Evolutionary conservation across 64 coral and sea anemone genomes (phyloP).

Genomic region (Acropora yongei): DNA sequence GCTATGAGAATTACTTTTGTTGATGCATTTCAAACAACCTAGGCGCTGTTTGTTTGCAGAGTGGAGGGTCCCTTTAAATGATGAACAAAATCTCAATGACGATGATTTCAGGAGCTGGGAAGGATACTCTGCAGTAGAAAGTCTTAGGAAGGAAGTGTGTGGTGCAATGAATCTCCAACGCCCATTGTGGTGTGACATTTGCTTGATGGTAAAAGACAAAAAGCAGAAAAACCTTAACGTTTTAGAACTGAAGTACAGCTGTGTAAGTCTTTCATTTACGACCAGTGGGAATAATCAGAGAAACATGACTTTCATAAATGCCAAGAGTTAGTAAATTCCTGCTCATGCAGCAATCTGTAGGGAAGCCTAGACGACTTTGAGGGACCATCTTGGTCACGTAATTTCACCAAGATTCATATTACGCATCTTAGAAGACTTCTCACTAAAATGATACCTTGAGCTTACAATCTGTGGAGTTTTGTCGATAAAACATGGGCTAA

Average conservation of each 20-base stretch:
- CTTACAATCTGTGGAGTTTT: no score
- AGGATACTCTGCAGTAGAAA: not conserved
- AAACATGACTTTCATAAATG: conserved; percentile 6
- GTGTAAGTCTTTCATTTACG: not conserved
- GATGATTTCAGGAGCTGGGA: conserved; percentile 35
- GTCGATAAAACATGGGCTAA: no score
- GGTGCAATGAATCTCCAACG: conserved; percentile 17
- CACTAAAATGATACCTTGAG: no score
- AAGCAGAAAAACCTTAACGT: conserved; percentile 18
- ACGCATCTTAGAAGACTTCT: no score
- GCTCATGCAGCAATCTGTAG: conserved; percentile 1
- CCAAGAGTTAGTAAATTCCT: conserved; percentile 19
- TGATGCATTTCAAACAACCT: no score
- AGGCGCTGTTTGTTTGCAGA: no score
- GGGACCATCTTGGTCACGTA: no score
- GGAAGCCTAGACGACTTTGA: no score
- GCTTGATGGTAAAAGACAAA: not conserved
- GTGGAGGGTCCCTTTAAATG: no score
- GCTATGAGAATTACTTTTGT: no score
- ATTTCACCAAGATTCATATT: no score
- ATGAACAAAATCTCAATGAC: not conserved
- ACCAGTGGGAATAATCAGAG: not conserved
- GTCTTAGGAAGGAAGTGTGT: not conserved
- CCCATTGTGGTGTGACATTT: conserved; percentile 23
- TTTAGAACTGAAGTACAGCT: conserved; percentile 24